Evolutionary conservation across 2,113 vertebrate species (phyloP).

Genomic region (Hymenochirus boettgeri): DNA sequence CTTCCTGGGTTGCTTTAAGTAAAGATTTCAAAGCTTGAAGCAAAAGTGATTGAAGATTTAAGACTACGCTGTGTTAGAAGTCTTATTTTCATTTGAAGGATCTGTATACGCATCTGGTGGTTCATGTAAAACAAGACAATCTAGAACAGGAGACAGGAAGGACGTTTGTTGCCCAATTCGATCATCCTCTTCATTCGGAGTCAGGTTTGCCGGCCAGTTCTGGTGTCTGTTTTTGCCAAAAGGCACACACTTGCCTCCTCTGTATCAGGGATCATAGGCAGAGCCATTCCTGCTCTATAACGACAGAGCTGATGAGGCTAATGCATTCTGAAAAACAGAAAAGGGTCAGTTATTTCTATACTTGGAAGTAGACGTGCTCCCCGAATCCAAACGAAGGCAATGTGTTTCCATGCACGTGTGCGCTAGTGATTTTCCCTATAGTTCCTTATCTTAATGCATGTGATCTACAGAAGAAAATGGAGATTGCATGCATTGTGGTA

Average conservation of each 20-base stretch:
- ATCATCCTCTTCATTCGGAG: slow-evolving; percentile 2
- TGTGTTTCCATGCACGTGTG: no score
- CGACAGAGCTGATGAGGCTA: slow-evolving; percentile 5
- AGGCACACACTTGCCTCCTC: slow-evolving; percentile 27
- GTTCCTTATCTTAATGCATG: no score
- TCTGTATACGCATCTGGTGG: neutral
- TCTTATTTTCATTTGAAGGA: neutral
- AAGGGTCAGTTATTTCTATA: neutral
- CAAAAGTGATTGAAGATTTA: neutral
- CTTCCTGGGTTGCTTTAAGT: neutral
- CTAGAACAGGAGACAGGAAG: no score
- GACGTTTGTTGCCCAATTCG: neutral
- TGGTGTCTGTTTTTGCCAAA: neutral
- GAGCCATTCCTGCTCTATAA: neutral
- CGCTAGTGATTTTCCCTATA: no score
- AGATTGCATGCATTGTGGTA: no score
- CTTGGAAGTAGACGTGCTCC: neutral
- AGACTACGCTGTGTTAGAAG: neutral
- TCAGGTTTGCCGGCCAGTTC: neutral
- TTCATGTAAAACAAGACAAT: neutral
- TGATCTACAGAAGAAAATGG: no score
- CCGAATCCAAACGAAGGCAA: neutral
- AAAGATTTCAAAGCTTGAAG: neutral
- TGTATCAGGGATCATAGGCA: slow-evolving; percentile 25
- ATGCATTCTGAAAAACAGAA: slow-evolving; percentile 23